Percentiles rank a stretch among this genome's conserved stretches.
phyloP scores from a whole-genome alignment of 2,113 vertebrate species.

The Sapayoa aenigma region DNA sequence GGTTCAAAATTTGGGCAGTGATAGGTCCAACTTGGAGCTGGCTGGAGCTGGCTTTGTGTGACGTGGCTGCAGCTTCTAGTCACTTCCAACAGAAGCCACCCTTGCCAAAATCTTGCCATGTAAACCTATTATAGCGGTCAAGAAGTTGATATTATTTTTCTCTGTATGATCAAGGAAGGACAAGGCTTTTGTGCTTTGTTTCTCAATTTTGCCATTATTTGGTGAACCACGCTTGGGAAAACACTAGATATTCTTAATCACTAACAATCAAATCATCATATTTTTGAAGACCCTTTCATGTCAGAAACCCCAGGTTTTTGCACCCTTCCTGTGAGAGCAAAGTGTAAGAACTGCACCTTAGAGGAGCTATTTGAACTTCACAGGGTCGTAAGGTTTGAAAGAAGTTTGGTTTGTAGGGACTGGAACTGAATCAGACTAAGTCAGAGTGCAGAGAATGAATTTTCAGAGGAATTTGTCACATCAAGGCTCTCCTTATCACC shows the following conservation, averaged over 20 bases:
- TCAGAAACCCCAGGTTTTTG: background rate
- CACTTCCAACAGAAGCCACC: background rate
- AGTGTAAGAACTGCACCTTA: background rate
- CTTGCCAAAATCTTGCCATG: background rate
- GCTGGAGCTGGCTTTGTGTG: background rate
- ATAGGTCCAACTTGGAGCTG: background rate
- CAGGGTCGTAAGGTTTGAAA: background rate
- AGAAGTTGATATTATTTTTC: background rate
- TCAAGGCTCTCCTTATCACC: slow-evolving; percentile 24
- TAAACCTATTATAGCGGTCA: background rate
- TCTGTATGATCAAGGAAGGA: background rate
- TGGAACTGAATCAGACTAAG: slow-evolving; percentile 2
- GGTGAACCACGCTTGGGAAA: background rate
- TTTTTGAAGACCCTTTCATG: background rate
- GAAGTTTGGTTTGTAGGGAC: background rate
- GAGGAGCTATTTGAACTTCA: background rate
- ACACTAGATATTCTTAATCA: background rate
- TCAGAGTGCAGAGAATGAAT: background rate
- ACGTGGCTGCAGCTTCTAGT: background rate
- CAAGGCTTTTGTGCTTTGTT: background rate
- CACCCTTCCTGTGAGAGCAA: background rate
- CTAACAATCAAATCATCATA: background rate
- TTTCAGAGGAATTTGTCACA: slow-evolving; percentile 29
- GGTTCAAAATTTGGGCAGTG: background rate
- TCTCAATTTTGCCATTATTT: background rate